Base-by-base conservation (phyloP, 1,140 invertebrate genomes). In the Drosophila pandora region DNA sequence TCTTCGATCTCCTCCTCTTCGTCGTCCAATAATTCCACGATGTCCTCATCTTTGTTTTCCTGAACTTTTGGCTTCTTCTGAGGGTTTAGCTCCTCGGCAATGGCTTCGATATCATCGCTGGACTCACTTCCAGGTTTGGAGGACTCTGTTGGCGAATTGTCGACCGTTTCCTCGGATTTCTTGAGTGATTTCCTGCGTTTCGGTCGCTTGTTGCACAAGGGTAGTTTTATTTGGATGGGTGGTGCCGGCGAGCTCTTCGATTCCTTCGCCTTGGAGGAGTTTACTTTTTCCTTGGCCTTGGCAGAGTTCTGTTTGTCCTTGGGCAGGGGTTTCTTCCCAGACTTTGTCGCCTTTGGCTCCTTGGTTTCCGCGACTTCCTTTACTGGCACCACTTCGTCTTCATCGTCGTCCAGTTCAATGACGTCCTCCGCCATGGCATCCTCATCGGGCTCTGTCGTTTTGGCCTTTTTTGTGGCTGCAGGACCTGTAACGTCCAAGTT, bases 151-250 rank as follows among this genome's bases (percentile, higher is more conserved):
- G 30, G 7, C 8, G n/a, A 13, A 8, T 12, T 9, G 17, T 34
- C 43, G 7, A 5, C 10, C 21, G 34, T 8, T 6, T 55, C 21
- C 2, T 68, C 53, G 2, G 63, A n/a, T 4, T 58, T 79, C 39
- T 71, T 79, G 2, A 67, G 48, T 0, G 76, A 76, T 48, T 90
- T 91, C 6, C 77, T 67, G 5, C 89, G 84, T 52, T 90, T 91
- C 10, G 70, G 30, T 2, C 76, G 76, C 54, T 91, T 91, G 32
- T 68, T 76, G n/a, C 50, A 64, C 39, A 91, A 13, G 2, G 90
- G 90, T 69, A 85, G 52, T 49, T 91, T 91, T 21, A 91, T 90
- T 68, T 91, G 82, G 22, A 85, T 70, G 21, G 61, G 73, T 2
- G 60, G 43, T 21, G 22, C 7, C 53, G 49, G 8, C 0, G 39